Evolutionary conservation across 2,113 vertebrate genomes (phyloP).

Genomic region (Indri indri): DNA sequence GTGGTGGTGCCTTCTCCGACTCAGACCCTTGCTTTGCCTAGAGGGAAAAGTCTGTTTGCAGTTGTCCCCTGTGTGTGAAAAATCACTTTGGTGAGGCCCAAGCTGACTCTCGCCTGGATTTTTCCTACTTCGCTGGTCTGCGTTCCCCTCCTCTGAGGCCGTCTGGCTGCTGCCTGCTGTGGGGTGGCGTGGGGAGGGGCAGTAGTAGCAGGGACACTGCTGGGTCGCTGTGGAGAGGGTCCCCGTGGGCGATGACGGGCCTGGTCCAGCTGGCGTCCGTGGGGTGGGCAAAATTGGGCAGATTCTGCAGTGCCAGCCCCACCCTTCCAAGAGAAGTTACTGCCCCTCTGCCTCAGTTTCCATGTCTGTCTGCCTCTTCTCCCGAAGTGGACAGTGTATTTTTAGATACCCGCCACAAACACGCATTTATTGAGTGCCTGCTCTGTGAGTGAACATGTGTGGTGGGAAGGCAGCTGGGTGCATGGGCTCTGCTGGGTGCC

Average conservation of each 20-base stretch:
- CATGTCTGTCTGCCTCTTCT: background rate
- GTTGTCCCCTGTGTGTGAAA: background rate
- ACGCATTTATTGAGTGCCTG: background rate
- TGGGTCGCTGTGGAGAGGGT: background rate
- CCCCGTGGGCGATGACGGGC: background rate
- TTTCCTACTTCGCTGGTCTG: background rate
- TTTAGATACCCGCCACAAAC: background rate
- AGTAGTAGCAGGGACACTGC: background rate
- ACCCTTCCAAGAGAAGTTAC: background rate
- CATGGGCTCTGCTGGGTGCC: background rate
- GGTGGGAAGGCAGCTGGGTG: background rate
- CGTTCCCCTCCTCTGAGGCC: background rate
- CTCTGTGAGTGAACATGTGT: background rate
- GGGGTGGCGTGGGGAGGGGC: background rate
- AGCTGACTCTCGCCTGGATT: background rate
- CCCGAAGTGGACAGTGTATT: background rate
- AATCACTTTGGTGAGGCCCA: background rate
- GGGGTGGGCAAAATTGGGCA: background rate
- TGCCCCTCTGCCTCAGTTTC: background rate
- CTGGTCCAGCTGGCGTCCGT: background rate
- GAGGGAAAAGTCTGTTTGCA: background rate
- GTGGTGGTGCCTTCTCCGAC: background rate
- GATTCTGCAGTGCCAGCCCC: background rate
- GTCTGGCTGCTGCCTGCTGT: background rate
- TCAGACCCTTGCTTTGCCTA: background rate